phyloP scores from a whole-genome alignment of 1,140 invertebrate genomes.

The Aphis craccivora region DNA sequence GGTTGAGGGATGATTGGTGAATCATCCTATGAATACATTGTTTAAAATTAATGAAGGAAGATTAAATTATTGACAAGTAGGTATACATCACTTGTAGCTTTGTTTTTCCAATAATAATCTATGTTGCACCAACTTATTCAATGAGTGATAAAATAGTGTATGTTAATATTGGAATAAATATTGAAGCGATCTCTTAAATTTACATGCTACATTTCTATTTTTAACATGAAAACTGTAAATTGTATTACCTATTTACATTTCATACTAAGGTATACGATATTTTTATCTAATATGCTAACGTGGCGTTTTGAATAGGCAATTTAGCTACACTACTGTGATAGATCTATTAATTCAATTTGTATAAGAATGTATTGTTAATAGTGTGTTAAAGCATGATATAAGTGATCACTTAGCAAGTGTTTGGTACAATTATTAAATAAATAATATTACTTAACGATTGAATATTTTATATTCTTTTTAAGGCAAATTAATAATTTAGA shows the following conservation, averaged over 20 bases:
- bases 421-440: neutral
- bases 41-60: neutral
- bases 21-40: neutral
- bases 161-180: neutral
- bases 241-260: neutral
- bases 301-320: slow-evolving; percentile 6
- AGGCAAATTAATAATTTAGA: neutral
- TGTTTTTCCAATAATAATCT: neutral
- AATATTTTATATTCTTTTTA: neutral
- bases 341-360: neutral
- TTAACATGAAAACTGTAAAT: neutral
- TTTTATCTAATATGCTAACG: neutral
- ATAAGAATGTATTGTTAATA: neutral
- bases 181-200: neutral
- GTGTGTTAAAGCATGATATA: neutral
- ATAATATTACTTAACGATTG: neutral
- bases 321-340: neutral
- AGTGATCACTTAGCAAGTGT: neutral
- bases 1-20: too few species aligned
- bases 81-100: neutral
- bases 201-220: neutral
- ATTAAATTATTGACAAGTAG: neutral
- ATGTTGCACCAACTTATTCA: neutral
- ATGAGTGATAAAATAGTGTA: neutral
- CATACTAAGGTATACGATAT: neutral